These are phyloP conservation scores for Thamnophis sirtalis DNA, from an alignment of 2,113 vertebrate species.

Conservation along the genomic window DNA sequence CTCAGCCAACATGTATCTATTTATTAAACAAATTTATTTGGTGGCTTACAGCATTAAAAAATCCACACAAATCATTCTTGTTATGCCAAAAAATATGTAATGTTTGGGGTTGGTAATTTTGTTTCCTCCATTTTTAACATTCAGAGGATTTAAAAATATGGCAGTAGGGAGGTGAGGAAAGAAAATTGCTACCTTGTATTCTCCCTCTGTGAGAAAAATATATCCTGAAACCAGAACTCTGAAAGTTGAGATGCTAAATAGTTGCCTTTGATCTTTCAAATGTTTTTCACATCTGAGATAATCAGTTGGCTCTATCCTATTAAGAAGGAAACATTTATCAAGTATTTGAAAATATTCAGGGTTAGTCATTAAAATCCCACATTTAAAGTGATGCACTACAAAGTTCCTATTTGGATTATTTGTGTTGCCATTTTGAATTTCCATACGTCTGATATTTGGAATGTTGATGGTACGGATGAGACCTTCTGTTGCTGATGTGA, in stretches of 20 bases:
- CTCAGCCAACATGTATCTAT: neutral
- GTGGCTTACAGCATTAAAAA: neutral
- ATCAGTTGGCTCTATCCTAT: neutral
- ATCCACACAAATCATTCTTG: neutral
- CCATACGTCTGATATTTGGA: neutral
- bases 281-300: neutral
- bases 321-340: neutral
- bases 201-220: neutral
- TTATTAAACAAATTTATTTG: neutral
- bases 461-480: neutral
- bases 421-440: neutral
- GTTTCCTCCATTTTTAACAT: neutral
- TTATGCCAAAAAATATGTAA: neutral
- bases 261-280: neutral
- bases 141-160: neutral
- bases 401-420: neutral
- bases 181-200: neutral
- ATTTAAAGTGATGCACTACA: neutral
- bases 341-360: neutral
- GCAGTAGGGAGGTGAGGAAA: neutral
- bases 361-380: neutral
- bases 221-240: neutral
- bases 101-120: neutral
- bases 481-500: neutral
- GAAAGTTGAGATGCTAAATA: neutral